Conservation (phyloP, 2,113 vertebrate genomes). For the Delphinapterus leucas region DNA sequence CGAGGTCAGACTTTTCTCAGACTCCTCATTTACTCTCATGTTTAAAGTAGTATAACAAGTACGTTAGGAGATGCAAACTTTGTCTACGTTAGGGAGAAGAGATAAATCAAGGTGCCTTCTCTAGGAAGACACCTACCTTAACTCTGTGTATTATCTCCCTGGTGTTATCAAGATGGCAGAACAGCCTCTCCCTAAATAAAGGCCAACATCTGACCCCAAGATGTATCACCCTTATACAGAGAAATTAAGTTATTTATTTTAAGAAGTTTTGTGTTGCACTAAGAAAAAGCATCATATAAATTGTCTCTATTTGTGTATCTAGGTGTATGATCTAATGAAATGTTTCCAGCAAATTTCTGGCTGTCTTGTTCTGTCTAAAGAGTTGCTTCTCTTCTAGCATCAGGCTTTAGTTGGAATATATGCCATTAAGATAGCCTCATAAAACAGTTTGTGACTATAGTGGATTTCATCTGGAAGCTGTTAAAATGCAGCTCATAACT, state of each 20-base stretch:
- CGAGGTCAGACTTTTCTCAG: neutral
- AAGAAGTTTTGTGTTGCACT: neutral
- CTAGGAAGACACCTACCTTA: neutral
- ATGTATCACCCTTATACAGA: neutral
- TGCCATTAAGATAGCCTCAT: neutral
- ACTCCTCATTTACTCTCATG: neutral
- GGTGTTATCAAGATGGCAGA: neutral
- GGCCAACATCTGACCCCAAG: neutral
- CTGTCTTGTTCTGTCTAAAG: neutral
- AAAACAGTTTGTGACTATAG: neutral
- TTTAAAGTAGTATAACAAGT: neutral
- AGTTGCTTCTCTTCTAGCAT: neutral
- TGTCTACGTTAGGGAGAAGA: neutral
- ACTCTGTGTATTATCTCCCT: neutral
- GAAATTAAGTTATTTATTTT: neutral
- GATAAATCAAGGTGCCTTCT: neutral
- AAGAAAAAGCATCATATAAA: neutral
- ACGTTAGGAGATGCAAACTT: neutral
- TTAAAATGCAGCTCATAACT: slow-evolving; percentile 11
- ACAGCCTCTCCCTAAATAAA: neutral
- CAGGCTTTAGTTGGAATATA: neutral
- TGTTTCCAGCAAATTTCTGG: neutral
- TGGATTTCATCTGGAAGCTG: slow-evolving; percentile 17
- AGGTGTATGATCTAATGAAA: neutral
- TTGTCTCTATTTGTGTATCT: neutral